Percentiles rank a stretch among this genome's conserved stretches.
Evolutionary conservation across 2,888 invertebrate species (phyloP).

Genomic region (Pheosia tremula): DNA sequence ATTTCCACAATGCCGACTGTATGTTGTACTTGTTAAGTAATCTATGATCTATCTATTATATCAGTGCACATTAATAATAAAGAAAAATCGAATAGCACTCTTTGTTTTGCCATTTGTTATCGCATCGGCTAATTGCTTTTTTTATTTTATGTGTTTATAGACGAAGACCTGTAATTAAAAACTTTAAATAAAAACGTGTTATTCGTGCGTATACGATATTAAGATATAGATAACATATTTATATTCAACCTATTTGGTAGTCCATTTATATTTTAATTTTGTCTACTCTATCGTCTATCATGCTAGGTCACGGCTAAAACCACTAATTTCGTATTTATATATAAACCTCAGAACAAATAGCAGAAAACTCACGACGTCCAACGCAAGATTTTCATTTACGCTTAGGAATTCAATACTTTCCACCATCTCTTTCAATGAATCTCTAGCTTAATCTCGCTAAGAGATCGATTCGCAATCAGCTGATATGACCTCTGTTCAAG

Average conservation of each 20-base stretch:
- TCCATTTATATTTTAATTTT: too few relatives aligned
- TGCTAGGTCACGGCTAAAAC: too few relatives aligned
- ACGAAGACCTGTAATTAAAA: slow-evolving; percentile 20
- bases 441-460: slow-evolving; percentile 8
- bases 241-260: too few relatives aligned
- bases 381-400: too few relatives aligned
- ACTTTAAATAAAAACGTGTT: too few relatives aligned
- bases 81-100: slow-evolving; percentile 33
- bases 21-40: slow-evolving; percentile 39
- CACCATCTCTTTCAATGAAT: slow-evolving; percentile 31
- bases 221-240: too few relatives aligned
- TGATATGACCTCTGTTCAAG: neutral
- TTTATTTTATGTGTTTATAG: slow-evolving; percentile 33
- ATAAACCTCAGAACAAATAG: too few relatives aligned
- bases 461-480: slow-evolving; percentile 2
- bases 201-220: too few relatives aligned
- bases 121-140: slow-evolving; percentile 40
- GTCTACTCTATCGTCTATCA: too few relatives aligned
- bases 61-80: slow-evolving; percentile 40
- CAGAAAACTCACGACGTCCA: too few relatives aligned
- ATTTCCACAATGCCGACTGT: slow-evolving; percentile 37
- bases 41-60: slow-evolving; percentile 26
- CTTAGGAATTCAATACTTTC: slow-evolving; percentile 16
- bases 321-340: too few relatives aligned
- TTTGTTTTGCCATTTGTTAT: slow-evolving; percentile 34